Conservation (phyloP, 35 echinoderm and acorn worm species). For the Anneissia japonica region DNA sequence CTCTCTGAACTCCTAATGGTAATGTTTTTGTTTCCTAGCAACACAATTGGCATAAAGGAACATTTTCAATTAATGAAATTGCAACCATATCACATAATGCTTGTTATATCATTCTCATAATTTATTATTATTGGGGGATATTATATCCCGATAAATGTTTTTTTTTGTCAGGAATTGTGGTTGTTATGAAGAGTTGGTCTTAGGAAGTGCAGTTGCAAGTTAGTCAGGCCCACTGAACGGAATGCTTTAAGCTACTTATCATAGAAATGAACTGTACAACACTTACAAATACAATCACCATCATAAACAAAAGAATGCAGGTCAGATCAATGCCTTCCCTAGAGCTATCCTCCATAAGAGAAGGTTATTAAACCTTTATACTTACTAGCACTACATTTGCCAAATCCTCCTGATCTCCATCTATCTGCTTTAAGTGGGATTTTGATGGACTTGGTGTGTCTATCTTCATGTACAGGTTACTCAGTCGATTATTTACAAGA, state of each 20-base stretch:
- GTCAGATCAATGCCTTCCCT: background rate
- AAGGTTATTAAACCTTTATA: background rate
- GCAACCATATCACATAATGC: too few species aligned
- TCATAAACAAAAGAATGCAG: background rate
- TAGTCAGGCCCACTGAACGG: too few species aligned
- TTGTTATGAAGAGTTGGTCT: too few species aligned
- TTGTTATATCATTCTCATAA: too few species aligned
- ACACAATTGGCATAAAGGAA: background rate
- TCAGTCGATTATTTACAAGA: constrained; percentile 64
- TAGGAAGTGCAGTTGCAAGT: too few species aligned
- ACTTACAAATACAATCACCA: background rate
- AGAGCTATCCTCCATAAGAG: background rate
- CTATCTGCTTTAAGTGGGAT: background rate
- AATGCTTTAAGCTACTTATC: too few species aligned
- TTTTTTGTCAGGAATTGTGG: too few species aligned
- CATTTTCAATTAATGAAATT: too few species aligned
- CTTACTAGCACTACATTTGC: background rate
- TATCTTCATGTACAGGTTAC: constrained; percentile 59
- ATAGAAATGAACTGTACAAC: too few species aligned
- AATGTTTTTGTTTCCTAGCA: background rate
- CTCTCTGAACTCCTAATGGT: background rate
- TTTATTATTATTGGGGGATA: too few species aligned
- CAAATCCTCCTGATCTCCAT: background rate
- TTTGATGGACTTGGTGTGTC: constrained; percentile 36
- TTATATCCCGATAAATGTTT: too few species aligned